Percentiles rank a stretch among this genome's conserved stretches.
phyloP scores from a whole-genome alignment of 2,797 vertebrate genomes.

The Cuniculus paca region DNA sequence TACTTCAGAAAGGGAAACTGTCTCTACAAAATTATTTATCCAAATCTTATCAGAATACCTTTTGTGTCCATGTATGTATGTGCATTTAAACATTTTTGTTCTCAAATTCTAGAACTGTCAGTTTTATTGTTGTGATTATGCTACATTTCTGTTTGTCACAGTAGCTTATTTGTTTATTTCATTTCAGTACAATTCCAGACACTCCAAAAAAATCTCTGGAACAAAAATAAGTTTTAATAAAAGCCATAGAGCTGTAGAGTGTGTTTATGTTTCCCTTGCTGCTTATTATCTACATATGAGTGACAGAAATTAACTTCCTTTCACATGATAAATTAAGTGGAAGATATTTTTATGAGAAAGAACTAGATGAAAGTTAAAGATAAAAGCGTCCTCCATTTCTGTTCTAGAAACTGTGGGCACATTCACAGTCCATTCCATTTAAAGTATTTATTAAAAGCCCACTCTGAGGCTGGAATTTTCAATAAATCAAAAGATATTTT shows the following conservation, averaged over 20 bases:
- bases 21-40: not conserved
- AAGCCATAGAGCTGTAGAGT: not conserved
- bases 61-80: not conserved
- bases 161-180: conserved; percentile 46
- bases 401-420: not conserved
- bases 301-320: conserved; percentile 30
- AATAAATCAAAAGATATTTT: not conserved
- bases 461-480: not conserved
- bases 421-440: not conserved
- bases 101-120: conserved; percentile 19
- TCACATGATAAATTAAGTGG: conserved; percentile 16
- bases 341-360: not conserved
- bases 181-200: not conserved
- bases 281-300: not conserved
- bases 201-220: conserved; percentile 43
- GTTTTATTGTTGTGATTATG: conserved; percentile 53
- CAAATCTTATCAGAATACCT: not conserved
- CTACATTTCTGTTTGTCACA: conserved; percentile 13
- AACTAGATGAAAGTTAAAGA: conserved; percentile 17
- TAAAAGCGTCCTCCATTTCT: not conserved
- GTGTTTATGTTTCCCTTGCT: conserved; percentile 4
- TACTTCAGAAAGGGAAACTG: not conserved
- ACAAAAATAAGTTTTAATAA: conserved; percentile 53
- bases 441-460: not conserved
- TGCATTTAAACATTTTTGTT: not conserved